Conservation (phyloP, 1,140 invertebrate species). For the Drosophila novamexicana region DNA sequence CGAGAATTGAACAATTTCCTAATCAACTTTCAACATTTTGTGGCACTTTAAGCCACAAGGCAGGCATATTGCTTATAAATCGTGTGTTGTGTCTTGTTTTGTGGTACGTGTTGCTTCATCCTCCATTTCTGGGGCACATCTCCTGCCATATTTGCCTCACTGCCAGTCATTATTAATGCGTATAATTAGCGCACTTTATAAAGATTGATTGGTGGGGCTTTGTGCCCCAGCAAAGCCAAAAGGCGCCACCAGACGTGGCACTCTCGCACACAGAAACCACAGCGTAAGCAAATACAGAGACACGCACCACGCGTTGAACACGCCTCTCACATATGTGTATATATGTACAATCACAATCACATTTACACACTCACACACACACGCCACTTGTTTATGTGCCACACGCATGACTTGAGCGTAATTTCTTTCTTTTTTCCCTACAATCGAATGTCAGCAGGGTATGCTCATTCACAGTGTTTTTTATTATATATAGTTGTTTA, state of each 20-base stretch:
- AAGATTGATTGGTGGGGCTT: constrained; percentile 72
- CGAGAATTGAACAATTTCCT: background rate
- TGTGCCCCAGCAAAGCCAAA: constrained; percentile 19
- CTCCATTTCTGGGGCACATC: background rate
- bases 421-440: constrained; percentile 50
- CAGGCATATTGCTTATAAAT: too few relatives aligned
- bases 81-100: background rate
- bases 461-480: background rate
- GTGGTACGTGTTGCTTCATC: constrained; percentile 47
- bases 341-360: constrained; percentile 33
- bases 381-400: constrained; percentile 70
- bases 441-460: background rate
- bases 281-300: background rate
- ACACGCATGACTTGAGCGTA: constrained; percentile 72
- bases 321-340: background rate
- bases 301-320: background rate
- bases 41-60: too few relatives aligned
- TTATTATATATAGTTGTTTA: too few relatives aligned
- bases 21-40: background rate
- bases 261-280: constrained; percentile 48
- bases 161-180: constrained; percentile 75
- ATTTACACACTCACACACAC: constrained; percentile 26
- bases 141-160: background rate
- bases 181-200: constrained; percentile 78
- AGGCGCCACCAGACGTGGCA: constrained; percentile 39